Percentiles rank a stretch among this genome's conserved stretches.
phyloP scores from a whole-genome alignment of 2,113 vertebrate genomes.

The Steatornis caripensis region DNA sequence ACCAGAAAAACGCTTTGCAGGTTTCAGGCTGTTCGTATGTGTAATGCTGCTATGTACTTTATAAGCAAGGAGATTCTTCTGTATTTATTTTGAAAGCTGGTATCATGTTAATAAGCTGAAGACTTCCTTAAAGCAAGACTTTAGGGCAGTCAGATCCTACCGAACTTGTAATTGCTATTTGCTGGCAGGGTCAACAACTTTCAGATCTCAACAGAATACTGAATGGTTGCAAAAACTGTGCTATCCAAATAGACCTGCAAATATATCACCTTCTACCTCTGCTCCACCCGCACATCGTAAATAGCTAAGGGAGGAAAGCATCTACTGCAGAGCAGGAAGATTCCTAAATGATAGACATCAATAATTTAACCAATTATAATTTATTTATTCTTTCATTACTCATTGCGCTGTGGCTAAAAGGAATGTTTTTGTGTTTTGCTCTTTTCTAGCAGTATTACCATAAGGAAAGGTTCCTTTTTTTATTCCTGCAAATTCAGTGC shows the following conservation, averaged over 20 bases:
- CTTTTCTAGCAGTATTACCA: not conserved
- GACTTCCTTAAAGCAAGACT: not conserved
- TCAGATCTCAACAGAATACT: not conserved
- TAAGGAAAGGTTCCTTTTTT: not conserved
- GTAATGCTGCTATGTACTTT: not conserved
- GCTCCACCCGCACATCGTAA: not conserved
- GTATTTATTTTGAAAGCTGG: not conserved
- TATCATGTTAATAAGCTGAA: not conserved
- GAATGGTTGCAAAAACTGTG: not conserved
- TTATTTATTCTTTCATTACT: conserved; percentile 31
- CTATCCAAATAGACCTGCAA: not conserved
- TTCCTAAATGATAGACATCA: not conserved
- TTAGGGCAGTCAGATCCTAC: not conserved
- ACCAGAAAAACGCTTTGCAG: not conserved
- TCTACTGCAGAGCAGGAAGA: not conserved
- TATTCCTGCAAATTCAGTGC: not conserved
- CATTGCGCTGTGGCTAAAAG: not conserved
- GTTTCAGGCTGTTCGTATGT: not conserved
- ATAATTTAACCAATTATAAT: not conserved
- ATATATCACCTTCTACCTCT: not conserved
- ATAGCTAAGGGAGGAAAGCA: not conserved
- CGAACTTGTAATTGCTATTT: conserved; percentile 5
- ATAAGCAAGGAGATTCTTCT: not conserved
- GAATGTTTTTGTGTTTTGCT: not conserved
- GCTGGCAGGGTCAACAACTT: not conserved